Conservation (phyloP, 2,888 invertebrate species). For the Augochlorella aurata region DNA sequence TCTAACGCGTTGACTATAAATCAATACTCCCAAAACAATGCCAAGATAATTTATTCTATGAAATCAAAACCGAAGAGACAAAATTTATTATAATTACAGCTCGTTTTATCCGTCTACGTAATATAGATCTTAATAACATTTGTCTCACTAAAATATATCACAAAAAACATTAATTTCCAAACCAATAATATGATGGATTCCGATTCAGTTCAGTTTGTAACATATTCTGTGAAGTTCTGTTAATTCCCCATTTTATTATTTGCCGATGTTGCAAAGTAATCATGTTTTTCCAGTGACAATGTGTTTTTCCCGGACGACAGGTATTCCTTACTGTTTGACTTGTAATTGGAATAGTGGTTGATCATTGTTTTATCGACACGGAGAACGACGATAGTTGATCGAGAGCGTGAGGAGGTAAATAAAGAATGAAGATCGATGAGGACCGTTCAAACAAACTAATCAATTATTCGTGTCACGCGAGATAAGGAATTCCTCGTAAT, state of each 20-base stretch:
- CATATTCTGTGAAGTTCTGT: not conserved
- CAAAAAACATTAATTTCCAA: too few species aligned
- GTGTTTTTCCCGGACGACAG: not conserved
- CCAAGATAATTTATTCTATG: too few species aligned
- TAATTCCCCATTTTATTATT: not conserved
- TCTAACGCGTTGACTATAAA: not conserved
- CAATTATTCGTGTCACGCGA: constrained; percentile 30
- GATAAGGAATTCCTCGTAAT: constrained; percentile 25
- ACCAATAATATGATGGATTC: too few species aligned
- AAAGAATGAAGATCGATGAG: constrained; percentile 1
- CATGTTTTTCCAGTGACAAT: not conserved
- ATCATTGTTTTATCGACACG: not conserved
- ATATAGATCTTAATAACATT: too few species aligned
- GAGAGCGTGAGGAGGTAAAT: not conserved
- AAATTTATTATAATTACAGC: too few species aligned
- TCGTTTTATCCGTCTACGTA: too few species aligned
- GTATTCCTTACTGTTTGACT: not conserved
- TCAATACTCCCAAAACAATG: too few species aligned
- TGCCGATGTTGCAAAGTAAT: not conserved
- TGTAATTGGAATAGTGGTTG: not conserved
- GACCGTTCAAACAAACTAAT: constrained; percentile 18
- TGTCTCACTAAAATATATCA: too few species aligned
- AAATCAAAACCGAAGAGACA: too few species aligned
- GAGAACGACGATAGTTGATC: constrained; percentile 3
- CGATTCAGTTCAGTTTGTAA: not conserved